Base-by-base conservation (phyloP, 2,113 vertebrate genomes). In the Cromileptes altivelis region DNA sequence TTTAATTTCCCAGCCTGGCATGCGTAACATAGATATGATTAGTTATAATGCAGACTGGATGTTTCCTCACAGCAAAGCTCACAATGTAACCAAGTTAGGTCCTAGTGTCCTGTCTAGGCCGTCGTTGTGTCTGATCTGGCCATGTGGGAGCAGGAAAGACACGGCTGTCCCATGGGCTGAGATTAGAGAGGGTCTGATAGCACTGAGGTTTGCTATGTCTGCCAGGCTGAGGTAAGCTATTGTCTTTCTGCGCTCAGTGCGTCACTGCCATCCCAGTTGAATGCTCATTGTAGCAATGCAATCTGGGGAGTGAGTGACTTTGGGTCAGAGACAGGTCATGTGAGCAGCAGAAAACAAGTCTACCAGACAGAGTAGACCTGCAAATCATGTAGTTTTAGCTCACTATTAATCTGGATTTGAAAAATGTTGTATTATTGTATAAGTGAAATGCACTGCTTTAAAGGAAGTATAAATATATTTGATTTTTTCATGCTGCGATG, bases 161-260 rank as follows among this genome's bases (percentile, higher is more conserved):
- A 70, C 37, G 12, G 60, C 87, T 88, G 84, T 94, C 92, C 89
- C 92, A 94, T 91, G 83, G 88, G 52, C 86, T 77, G 85, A 92
- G 93, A 95, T 93, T 94, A 93, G 92, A 87, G 85, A 81, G 87
- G 58, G 89, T 91, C 91, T 92, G 94, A 93, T 91, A 94, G 90
- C 81, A 77, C 84, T 58, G 91, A 92, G 82, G 85, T 91, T 91
- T 94, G 94, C 94, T 94, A 90, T 96, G 95, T 95, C 95, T 95
- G 92, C 67, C 30, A 75, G 80, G 78, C 85, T 89, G 93, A 95
- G 92, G 93, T 90, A 85, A 85, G 84, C 93, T 85, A 92, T 95
- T 95, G 92, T 95, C 86, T 91, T 83, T 78, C 78, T 77, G 80
- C 49, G 47, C 82, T 88, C 81, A 84, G 78, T 92, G 91, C 62